Evolutionary conservation across 1,140 invertebrate genomes (phyloP), one percentile per base, ranked within the genome.

Genomic region (Tenebrio molitor): DNA sequence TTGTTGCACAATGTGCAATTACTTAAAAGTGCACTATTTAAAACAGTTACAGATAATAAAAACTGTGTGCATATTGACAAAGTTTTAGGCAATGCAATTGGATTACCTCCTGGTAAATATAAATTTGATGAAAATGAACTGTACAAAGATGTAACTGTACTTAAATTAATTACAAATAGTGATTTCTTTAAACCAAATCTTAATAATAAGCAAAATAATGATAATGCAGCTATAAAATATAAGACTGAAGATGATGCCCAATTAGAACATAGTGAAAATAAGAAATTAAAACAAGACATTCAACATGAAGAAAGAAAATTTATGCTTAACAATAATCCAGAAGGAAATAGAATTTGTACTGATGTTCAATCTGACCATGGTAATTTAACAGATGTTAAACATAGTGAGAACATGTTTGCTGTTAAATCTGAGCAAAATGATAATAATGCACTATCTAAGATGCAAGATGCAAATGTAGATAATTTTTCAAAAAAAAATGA

Each of bases 81-180:
- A 58, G 74, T 75, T 2, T 65, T 80, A 17, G 77, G 77, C 10
- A 72, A 73, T 67, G 74, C 76, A 12, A 76, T 80, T 29, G 77
- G 77, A 21, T 72, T 80, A 46, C 34, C 41, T 15, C 74, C 77
- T 16, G 81, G 81, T 1, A 71, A 68, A 36, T 82, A 82, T 74
- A 74, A 68, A n/a, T 80, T 82, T 46, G 76, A 80, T 74, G 81
- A 82, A 42, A 80, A 64, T 68, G 77, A 80, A 70, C 50, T 82
- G 8, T 76, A 75, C 65, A 80, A 78, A 72, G 80, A 81, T 69
- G 74, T 81, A 3, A 75, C 73, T 4, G 70, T 81, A 15, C 67
- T 79, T 14, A 69, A 74, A 39, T 65, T 79, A 29, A 73, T 78
- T 16, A 71, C 67, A 7, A 79, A 76, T 41, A 75, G 34, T 17